Base-by-base conservation (phyloP, 2,113 vertebrate genomes). In the Tringa solitaria region DNA sequence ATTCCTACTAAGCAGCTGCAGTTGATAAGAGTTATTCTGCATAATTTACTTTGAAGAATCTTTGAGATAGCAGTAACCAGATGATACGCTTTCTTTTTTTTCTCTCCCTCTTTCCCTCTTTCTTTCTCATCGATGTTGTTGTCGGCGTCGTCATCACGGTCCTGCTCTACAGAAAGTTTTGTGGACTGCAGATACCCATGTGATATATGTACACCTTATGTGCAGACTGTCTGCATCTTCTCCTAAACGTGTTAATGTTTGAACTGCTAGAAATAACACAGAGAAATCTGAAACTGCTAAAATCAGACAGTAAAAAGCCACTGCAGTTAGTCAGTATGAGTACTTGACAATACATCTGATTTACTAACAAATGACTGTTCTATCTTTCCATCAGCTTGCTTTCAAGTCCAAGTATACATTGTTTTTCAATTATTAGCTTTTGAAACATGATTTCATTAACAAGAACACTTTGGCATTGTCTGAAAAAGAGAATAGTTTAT, bases 1-100 rank as follows among this genome's bases (percentile, higher is more conserved):
- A 91, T 95, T 95, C 84, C 76, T 96, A 87, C 79, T 93, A 91
- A 97, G 94, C 97, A 98, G 97, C 97, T 98, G 97, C 95, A 97
- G 65, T 91, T 95, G 93, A 94, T 97, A 97, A 96, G 89, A 63
- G 53, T 77, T 85, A 86, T 84, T 96, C 90, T 76, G 90, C 77
- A 64, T 82, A 89, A 96, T 96, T 91, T 88, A 48, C 93, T 98
- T 97, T 93, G 96, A 97, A 96, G 93, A 87, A 79, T 57, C 89
- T 91, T 91, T 76, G 85, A 96, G 79, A 96, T 83, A 84, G 48
- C 59, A 96, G 95, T 91, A 95, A 83, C 83, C 65, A 77, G 84
- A 92, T 60, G 54, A 96, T 70, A 46, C 35, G 14, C 30, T 41
- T 33, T 69, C 78, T 88, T 83, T 64, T 93, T 48, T 45, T 43